Conservation (phyloP, 2,888 invertebrate species). For the Leptogaster cylindrica region DNA sequence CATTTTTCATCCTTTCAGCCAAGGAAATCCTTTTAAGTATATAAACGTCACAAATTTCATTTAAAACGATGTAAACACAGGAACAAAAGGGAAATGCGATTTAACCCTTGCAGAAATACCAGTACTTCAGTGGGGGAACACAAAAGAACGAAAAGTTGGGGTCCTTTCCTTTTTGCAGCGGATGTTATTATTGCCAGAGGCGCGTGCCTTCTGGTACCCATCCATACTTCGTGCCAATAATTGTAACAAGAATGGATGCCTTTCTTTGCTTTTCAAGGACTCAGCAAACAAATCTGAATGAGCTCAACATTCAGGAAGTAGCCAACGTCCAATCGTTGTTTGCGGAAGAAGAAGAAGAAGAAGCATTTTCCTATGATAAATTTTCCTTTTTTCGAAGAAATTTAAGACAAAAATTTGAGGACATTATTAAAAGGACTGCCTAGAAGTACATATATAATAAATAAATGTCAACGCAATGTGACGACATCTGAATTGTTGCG, state of each 20-base stretch:
- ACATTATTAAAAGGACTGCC: constrained; percentile 17
- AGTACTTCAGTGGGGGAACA: neutral
- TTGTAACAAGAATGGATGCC: neutral
- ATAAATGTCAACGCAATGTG: constrained; percentile 41
- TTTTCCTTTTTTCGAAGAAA: neutral
- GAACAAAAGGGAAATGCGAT: constrained; percentile 12
- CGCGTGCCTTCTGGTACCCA: constrained; percentile 43
- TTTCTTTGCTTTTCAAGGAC: constrained; percentile 15
- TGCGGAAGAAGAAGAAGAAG: neutral
- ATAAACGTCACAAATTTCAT: constrained; percentile 43
- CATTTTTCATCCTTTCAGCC: constrained; percentile 28
- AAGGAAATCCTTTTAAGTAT: constrained; percentile 37
- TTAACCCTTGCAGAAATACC: constrained; percentile 23
- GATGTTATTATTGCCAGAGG: constrained; percentile 45
- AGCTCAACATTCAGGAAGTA: constrained; percentile 34
- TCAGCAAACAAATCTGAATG: constrained; percentile 14
- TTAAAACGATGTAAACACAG: constrained; percentile 40
- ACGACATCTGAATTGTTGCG: constrained; percentile 38
- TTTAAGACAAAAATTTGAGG: constrained; percentile 6
- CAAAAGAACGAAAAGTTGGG: neutral
- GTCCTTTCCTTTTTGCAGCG: constrained; percentile 5
- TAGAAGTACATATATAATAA: constrained; percentile 13
- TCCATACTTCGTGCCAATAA: constrained; percentile 6
- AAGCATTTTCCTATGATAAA: neutral
- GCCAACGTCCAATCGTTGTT: neutral